These are phyloP conservation scores for Phalacrocorax brasilianus DNA, from an alignment of 2,113 vertebrate genomes.

Conservation along the genomic window DNA sequence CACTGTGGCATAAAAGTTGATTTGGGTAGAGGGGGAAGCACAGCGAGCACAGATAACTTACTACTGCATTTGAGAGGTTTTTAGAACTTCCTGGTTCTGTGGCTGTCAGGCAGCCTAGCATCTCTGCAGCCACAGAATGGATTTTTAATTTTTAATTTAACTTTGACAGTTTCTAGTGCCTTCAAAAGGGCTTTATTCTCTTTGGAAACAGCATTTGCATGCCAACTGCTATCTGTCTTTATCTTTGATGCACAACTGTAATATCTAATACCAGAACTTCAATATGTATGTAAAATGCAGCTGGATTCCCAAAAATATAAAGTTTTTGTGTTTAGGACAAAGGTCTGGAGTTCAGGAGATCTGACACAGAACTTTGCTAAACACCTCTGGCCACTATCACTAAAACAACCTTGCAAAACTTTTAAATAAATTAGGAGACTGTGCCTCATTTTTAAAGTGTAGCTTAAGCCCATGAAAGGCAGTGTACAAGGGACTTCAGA, in stretches of 20 bases:
- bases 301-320: neutral
- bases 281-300: neutral
- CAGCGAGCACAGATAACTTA: neutral
- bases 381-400: neutral
- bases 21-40: neutral
- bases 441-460: neutral
- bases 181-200: constrained; percentile 66
- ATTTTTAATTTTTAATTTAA: constrained; percentile 57
- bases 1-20: neutral
- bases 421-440: neutral
- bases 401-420: neutral
- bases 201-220: constrained; percentile 36
- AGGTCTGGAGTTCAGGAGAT: neutral
- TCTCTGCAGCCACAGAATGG: constrained; percentile 30
- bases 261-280: neutral
- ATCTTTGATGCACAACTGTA: constrained; percentile 28
- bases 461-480: neutral
- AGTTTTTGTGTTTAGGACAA: neutral
- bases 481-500: neutral
- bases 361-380: neutral
- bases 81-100: neutral
- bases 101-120: neutral
- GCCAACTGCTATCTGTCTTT: neutral
- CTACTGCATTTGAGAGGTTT: neutral
- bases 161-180: constrained; percentile 33